phyloP scores from a whole-genome alignment of 1,140 invertebrate species.

The Limonius californicus region DNA sequence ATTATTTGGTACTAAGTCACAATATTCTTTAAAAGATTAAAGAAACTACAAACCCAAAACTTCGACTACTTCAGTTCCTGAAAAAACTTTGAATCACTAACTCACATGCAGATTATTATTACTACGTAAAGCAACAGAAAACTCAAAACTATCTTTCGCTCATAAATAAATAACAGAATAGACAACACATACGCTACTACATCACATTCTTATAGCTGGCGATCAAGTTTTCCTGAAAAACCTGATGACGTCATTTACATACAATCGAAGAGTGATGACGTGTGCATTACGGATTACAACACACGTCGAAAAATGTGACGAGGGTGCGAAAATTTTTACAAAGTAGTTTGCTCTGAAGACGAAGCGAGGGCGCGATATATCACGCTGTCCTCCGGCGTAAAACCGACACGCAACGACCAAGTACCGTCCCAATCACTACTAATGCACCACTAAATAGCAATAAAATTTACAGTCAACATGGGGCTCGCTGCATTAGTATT shows the following conservation, averaged over 20 bases:
- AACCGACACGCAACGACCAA: slow-evolving; percentile 21
- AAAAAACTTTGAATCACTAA: too few relatives aligned
- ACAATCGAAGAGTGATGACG: slow-evolving; percentile 34
- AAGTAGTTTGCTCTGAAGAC: slow-evolving; percentile 6
- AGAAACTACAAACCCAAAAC: too few relatives aligned
- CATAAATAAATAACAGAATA: neutral
- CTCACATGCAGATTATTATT: too few relatives aligned
- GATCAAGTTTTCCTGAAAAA: slow-evolving; percentile 2
- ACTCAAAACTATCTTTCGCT: too few relatives aligned
- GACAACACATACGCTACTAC: neutral
- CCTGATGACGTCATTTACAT: slow-evolving; percentile 24
- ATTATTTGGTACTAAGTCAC: too few relatives aligned
- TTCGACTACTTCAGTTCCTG: too few relatives aligned
- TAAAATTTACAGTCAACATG: slow-evolving; percentile 40
- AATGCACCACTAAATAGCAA: slow-evolving; percentile 44
- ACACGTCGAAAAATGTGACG: slow-evolving; percentile 24
- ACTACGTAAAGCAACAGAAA: too few relatives aligned
- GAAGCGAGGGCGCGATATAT: slow-evolving; percentile 3
- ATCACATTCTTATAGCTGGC: neutral
- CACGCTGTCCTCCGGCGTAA: neutral
- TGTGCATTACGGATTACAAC: slow-evolving; percentile 27
- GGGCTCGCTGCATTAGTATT: slow-evolving; percentile 41
- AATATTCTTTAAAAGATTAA: too few relatives aligned
- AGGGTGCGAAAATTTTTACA: slow-evolving; percentile 23
- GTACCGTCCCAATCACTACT: slow-evolving; percentile 41